Conservation (phyloP, 2,888 invertebrate species). For the Caenorhabditis sp. region DNA sequence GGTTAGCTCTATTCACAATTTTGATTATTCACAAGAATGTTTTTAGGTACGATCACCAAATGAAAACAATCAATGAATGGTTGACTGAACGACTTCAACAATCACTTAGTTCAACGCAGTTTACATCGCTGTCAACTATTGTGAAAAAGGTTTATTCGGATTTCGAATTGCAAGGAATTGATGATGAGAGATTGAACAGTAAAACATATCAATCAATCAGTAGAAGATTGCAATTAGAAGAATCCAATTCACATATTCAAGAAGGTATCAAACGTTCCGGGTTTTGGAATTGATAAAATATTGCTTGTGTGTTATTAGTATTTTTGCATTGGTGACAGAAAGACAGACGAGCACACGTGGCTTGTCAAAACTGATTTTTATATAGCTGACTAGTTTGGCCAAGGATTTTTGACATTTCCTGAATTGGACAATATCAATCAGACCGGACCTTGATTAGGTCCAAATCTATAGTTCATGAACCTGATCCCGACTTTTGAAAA, state of each 20-base stretch:
- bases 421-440: too few species aligned
- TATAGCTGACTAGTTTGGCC: too few species aligned
- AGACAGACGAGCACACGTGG: too few species aligned
- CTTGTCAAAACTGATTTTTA: too few species aligned
- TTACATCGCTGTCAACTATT: slow-evolving; percentile 93
- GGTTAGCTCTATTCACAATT: slow-evolving; percentile 8
- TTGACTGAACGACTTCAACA: slow-evolving; percentile 89
- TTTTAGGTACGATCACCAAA: slow-evolving; percentile 87
- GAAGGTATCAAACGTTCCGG: slow-evolving; percentile 37
- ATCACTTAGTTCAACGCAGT: slow-evolving; percentile 93
- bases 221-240: slow-evolving; percentile 93
- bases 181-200: slow-evolving; percentile 93
- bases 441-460: too few species aligned
- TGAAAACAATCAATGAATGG: slow-evolving; percentile 92
- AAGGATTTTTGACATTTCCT: too few species aligned
- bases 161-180: slow-evolving; percentile 97
- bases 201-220: slow-evolving; percentile 84
- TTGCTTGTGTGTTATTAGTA: too few species aligned
- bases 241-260: slow-evolving; percentile 73
- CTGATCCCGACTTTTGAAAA: too few species aligned
- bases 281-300: neutral
- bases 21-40: slow-evolving; percentile 56
- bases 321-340: too few species aligned
- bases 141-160: slow-evolving; percentile 95
- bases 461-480: too few species aligned